Evolutionary conservation across 2,797 vertebrate species (phyloP).

Genomic region (Karalla daura): DNA sequence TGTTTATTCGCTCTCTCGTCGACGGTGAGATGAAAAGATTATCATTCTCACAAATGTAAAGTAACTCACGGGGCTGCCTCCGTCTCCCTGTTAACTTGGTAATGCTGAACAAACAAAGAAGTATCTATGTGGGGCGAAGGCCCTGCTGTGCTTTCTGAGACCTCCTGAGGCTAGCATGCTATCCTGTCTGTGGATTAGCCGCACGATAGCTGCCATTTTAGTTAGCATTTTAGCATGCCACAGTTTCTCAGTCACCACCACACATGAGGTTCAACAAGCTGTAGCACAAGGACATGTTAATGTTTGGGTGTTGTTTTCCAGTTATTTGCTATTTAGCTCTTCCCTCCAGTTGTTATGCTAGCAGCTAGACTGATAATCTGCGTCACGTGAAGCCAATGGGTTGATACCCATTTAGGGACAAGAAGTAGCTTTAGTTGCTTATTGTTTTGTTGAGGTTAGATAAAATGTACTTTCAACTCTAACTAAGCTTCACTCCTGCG

Average conservation of each 20-base stretch:
- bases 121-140: background rate
- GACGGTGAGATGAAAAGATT: slow-evolving; percentile 12
- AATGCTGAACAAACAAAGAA: background rate
- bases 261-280: background rate
- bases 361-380: no score
- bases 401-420: no score
- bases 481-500: no score
- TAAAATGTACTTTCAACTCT: no score
- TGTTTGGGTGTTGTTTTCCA: background rate
- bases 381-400: no score
- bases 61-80: background rate
- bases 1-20: slow-evolving; percentile 9
- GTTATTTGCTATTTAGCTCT: background rate
- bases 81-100: background rate
- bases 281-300: background rate
- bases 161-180: background rate
- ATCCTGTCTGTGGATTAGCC: no score
- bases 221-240: background rate
- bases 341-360: no score
- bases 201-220: background rate
- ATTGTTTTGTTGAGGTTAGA: no score
- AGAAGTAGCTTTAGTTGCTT: no score
- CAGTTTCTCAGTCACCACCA: background rate
- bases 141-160: background rate
- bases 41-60: slow-evolving; percentile 2